Base-by-base conservation (phyloP, 2,113 vertebrate genomes). In the Aptenodytes forsteri region DNA sequence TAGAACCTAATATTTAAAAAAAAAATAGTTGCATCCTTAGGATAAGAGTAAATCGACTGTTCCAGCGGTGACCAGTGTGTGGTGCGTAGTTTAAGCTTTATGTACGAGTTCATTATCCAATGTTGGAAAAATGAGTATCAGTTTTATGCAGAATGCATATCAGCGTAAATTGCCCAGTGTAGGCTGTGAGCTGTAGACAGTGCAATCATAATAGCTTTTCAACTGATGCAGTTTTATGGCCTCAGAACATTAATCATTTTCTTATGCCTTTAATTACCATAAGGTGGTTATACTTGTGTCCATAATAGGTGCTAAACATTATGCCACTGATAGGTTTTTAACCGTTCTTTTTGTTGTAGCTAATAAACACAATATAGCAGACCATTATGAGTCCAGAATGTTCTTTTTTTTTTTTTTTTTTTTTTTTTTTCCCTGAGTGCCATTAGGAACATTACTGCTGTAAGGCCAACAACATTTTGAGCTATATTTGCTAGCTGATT, bases 241-340 rank as follows among this genome's bases (percentile, higher is more conserved):
- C 91, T 97, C 91, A 92, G 67, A 78, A 44, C 96, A 97, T 94
- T 87, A 96, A 96, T 98, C 92, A 97, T 95, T 97, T 97, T 89
- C 90, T 70, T 97, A 75, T 73, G 56, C 73, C 80, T 96, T 97
- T 98, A 96, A 97, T 98, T 97, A 87, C 84, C 16, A 7, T 89
- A 59, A 93, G 72, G 93, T 96, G 94, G 83, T 97, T 96, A 81
- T 76, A 55, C 54, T 92, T 55, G 52, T 88, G 77, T 88, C 79
- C 90, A 66, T 97, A 97, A 97, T 97, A 87, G 97, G 84, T 94
- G 82, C 71, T 97, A 70, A 92, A 56, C 72, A 36, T 94, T 95
- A 77, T 65, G 90, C 92, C 50, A n/a, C 73, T 90, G 81, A 67
- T 77, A 69, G 88, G 62, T 95, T 98, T 97, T 95, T 97, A 97